A percentile compares a stretch with the other conserved stretches of the same genome.
Conservation (phyloP, 2,888 invertebrate genomes). For the Parnassius apollo region DNA sequence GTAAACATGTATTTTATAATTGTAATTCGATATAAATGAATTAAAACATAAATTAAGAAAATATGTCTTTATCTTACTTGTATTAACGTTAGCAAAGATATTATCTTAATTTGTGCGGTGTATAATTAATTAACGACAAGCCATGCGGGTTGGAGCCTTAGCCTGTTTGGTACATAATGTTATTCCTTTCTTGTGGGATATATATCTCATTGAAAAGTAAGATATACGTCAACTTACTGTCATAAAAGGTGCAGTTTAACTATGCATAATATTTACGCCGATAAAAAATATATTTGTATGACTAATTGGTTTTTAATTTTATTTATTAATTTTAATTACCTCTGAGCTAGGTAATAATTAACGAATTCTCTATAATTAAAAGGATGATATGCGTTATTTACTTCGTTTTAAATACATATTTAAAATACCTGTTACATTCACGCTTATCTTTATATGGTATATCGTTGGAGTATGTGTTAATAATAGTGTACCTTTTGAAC, state of each 20-base stretch:
- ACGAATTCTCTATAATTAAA: background rate
- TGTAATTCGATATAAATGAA: slow-evolving; percentile 19
- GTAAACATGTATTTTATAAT: background rate
- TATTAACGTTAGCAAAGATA: slow-evolving; percentile 11
- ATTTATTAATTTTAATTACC: slow-evolving; percentile 3
- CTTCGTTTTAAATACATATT: too few relatives aligned
- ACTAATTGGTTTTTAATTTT: slow-evolving; percentile 11
- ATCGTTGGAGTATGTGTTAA: too few relatives aligned
- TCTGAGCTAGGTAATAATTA: background rate
- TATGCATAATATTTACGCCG: background rate
- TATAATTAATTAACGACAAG: slow-evolving; percentile 19
- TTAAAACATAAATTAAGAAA: slow-evolving; percentile 24
- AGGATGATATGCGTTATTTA: background rate
- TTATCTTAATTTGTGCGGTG: slow-evolving; percentile 12
- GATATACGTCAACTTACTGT: slow-evolving; percentile 14
- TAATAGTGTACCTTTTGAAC: too few relatives aligned
- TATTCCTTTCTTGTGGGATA: slow-evolving; percentile 5
- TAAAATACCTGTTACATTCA: too few relatives aligned
- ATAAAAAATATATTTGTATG: slow-evolving; percentile 1
- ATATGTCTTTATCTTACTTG: slow-evolving; percentile 21
- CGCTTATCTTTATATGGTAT: too few relatives aligned
- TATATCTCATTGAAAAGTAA: slow-evolving; percentile 11
- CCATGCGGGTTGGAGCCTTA: background rate
- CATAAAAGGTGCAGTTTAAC: slow-evolving; percentile 11
- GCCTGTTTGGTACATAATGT: slow-evolving; percentile 9